A percentile compares a stretch with the other conserved stretches of the same genome.
Conservation (phyloP, 2,888 invertebrate genomes). For the Ecdyonurus torrentis region DNA sequence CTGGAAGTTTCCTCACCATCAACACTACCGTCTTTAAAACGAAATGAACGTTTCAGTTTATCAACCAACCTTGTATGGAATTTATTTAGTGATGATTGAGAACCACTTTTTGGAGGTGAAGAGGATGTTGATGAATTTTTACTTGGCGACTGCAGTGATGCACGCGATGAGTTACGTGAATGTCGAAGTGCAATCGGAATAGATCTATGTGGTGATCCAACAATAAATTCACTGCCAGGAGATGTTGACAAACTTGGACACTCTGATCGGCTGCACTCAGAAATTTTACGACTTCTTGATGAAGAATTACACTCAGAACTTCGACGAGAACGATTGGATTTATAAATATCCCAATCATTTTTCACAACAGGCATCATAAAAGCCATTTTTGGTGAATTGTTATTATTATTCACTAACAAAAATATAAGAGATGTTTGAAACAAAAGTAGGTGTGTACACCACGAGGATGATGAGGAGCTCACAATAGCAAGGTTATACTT, state of each 20-base stretch:
- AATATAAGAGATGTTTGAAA: background rate
- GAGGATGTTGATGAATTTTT: conserved; percentile 30
- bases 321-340: conserved; percentile 58
- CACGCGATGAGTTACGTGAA: conserved; percentile 40
- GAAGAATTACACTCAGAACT: conserved; percentile 55
- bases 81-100: conserved; percentile 46
- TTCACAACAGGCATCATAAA: conserved; percentile 92
- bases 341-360: conserved; percentile 87
- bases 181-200: conserved; percentile 14
- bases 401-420: background rate
- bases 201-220: conserved; percentile 20
- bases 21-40: conserved; percentile 28
- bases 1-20: background rate
- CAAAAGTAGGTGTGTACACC: background rate
- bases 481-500: background rate
- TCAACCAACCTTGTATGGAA: conserved; percentile 66
- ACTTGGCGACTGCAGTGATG: conserved; percentile 28
- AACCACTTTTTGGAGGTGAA: conserved; percentile 41
- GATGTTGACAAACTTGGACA: conserved; percentile 52
- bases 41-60: conserved; percentile 55
- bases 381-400: conserved; percentile 42
- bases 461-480: background rate
- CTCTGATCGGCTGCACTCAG: conserved; percentile 55
- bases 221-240: conserved; percentile 39
- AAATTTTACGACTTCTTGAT: conserved; percentile 48